Conservation (phyloP, 2,113 vertebrate species). For the Perccottus glenii region DNA sequence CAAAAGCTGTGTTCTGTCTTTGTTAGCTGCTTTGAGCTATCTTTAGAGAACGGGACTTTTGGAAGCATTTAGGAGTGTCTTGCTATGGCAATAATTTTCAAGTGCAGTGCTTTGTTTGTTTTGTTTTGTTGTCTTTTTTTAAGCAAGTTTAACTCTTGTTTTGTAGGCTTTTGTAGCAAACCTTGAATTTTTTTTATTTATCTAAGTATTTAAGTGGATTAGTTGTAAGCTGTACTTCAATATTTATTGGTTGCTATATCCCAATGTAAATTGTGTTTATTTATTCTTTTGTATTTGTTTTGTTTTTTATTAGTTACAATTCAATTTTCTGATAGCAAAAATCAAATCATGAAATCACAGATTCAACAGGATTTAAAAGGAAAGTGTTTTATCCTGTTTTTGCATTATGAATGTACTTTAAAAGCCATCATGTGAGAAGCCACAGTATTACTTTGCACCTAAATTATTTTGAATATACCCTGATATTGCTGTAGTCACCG, state of each 20-base stretch:
- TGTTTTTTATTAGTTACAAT: neutral
- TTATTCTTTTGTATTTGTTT: slow-evolving; percentile 10
- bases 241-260: slow-evolving; percentile 4
- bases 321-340: neutral
- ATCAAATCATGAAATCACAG: neutral
- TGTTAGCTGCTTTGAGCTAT: neutral
- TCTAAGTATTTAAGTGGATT: neutral
- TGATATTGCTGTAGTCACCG: slow-evolving; percentile 30
- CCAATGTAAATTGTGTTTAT: slow-evolving; percentile 25
- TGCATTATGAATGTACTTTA: slow-evolving; percentile 66
- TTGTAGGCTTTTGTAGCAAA: slow-evolving; percentile 33
- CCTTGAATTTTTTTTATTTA: neutral
- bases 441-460: slow-evolving; percentile 57
- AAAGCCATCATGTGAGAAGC: slow-evolving; percentile 53
- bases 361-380: slow-evolving; percentile 23
- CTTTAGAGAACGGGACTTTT: neutral
- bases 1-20: neutral
- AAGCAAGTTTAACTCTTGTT: slow-evolving; percentile 20
- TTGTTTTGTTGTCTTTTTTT: slow-evolving; percentile 33
- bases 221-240: neutral
- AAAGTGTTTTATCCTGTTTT: slow-evolving; percentile 8
- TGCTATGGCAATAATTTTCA: neutral
- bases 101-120: neutral
- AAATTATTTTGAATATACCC: slow-evolving; percentile 59
- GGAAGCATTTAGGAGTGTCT: neutral